Evolutionary conservation across 2,797 vertebrate genomes (phyloP), one percentile per base, ranked within the genome.

Genomic region (Falco biarmicus): DNA sequence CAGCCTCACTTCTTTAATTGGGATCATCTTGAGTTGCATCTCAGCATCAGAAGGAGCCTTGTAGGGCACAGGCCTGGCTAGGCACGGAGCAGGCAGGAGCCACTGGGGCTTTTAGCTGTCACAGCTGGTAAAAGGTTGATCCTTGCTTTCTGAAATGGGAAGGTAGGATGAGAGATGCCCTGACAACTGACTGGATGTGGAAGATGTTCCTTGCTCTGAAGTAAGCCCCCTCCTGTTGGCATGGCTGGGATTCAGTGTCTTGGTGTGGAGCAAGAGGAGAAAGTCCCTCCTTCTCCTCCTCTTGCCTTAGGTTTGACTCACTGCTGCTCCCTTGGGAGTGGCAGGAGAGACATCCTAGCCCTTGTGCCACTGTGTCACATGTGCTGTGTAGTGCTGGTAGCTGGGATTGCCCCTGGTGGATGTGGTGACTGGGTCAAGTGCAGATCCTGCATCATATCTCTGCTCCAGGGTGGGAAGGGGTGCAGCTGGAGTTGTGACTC

Each of bases 1-100:
- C 93, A 94, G 74, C 56, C 68, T 87, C 6, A 0, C 37, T 85
- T 70, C 81, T 74, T 47, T 87, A 95, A 95, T 86, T 94, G 91
- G 89, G 69, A 94, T 88, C 51, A n/a, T 90, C 80, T 78, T 20
- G 5, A 79, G 59, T 13, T 25, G 14, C 56, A 61, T 39, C 73
- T 85, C 5, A 0, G 61, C 63, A 22, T 61, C 87, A 65, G 60
- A 43, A 61, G 45, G 14, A 39, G 61, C 50, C 45, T 63, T 28
- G 32, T 18, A 32, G 53, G 5, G n/a, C 1, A 0, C 43, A 31
- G 47, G 68, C 45, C 50, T 7, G 10, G 57, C 50, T 7, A 34
- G 51, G 89, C 59, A 56, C 0, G 1, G 83, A 77, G 76, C 77
- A 82, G 80, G 26, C 69, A 80, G 75, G 80, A 78, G 41, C 41